Conservation (phyloP, 2,113 vertebrate species). For the Mionectes macconnelli region DNA sequence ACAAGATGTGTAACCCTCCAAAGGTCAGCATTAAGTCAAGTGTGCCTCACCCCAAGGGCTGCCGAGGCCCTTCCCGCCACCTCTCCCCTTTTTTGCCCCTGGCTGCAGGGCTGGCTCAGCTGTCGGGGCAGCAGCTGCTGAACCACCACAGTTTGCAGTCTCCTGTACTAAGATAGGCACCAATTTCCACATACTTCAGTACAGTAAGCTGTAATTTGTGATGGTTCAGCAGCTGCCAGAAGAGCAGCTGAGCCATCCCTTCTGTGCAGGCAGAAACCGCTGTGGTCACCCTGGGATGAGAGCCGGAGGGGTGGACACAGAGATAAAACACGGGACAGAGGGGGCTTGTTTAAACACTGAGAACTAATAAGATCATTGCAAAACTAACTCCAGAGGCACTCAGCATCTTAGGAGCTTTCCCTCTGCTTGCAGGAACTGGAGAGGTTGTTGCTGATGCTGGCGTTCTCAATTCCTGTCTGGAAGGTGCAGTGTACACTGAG, state of each 20-base stretch:
- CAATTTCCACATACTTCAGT: constrained; percentile 50
- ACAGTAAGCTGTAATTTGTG: constrained; percentile 36
- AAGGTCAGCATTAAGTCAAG: constrained; percentile 3
- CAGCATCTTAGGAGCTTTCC: background rate
- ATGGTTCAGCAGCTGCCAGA: constrained; percentile 52
- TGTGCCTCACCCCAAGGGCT: background rate
- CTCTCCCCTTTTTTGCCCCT: background rate
- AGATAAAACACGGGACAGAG: background rate
- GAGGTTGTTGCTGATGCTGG: background rate
- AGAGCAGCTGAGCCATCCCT: constrained; percentile 59
- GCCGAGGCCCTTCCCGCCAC: background rate
- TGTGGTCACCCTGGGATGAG: background rate
- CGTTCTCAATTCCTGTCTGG: background rate
- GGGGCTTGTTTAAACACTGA: background rate
- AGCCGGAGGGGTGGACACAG: background rate
- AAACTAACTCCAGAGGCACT: background rate
- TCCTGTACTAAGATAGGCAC: background rate
- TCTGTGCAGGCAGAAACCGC: background rate
- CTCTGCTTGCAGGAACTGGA: background rate
- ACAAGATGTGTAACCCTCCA: background rate
- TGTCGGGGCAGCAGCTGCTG: constrained; percentile 44
- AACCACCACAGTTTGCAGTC: background rate
- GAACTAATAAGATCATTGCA: background rate
- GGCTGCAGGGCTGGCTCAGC: constrained; percentile 46
- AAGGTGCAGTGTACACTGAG: background rate